Base-by-base conservation (phyloP, 2,797 vertebrate species). In the Lithobates sylvaticus region DNA sequence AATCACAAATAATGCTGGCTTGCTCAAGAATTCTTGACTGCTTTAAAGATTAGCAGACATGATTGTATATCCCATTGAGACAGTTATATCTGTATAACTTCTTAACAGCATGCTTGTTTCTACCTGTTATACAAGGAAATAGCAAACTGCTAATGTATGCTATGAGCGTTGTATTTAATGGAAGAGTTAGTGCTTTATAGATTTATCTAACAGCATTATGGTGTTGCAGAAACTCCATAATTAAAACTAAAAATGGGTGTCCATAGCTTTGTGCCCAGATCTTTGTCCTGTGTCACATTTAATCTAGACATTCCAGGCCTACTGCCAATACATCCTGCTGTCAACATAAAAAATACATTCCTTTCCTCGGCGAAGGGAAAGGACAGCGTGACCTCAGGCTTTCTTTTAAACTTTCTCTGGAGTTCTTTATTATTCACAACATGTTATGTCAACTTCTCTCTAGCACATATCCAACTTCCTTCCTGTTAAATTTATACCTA, bases 281-380 rank as follows among this genome's bases (percentile, higher is more conserved):
- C 65, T 39, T 72, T 79, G 26, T 79, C 58, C 67, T 70, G 16
- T 68, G 78, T 27, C 50, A 80, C 44, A 76, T 47, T 58, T 39
- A 81, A 61, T 76, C 50, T 82, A 42, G 21, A 54, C 26, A 61
- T 70, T 86, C 50, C 47, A 86, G 78, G 84, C 64, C 73, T 76
- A 23, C 73, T 81, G 78, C 73, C 84, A 82, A 83, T 64, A 61
- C 68, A 71, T 83, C 79, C 85, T 83, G 68, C 74, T 73, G 85
- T 86, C 85, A 86, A 73, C 67, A 77, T 82, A 72, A 86, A 86
- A 84, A 82, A 85, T 76, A 70, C 75, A 77, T 82, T 77, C 50
- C 21, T 76, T 68, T 73, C 36, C 27, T 82, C 65, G 65, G 74
- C 79, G 36, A 71, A 82, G 74, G 27, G 82, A 73, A 58, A 86